Conservation (phyloP, 2,113 vertebrate species). For the Sciurus niger region DNA sequence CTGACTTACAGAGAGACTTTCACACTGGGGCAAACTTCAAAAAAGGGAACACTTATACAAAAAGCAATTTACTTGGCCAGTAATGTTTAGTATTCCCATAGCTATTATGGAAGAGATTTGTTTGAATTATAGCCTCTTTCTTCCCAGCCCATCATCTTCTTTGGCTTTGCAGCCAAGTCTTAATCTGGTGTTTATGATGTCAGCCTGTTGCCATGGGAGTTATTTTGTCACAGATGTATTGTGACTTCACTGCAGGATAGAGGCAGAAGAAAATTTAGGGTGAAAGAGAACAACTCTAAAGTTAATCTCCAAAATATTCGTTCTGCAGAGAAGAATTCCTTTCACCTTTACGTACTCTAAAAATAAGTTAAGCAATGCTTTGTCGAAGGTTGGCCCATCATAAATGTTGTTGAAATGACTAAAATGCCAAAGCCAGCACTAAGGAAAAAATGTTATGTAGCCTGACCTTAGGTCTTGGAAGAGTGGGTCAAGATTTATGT, state of each 20-base stretch:
- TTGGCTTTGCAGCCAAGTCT: slow-evolving; percentile 84
- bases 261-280: slow-evolving; percentile 74
- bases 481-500: slow-evolving; percentile 55
- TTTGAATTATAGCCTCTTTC: slow-evolving; percentile 85
- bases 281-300: slow-evolving; percentile 64
- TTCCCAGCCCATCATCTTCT: slow-evolving; percentile 83
- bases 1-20: slow-evolving; percentile 87
- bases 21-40: slow-evolving; percentile 86
- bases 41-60: slow-evolving; percentile 80
- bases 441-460: background rate
- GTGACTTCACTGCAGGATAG: slow-evolving; percentile 84
- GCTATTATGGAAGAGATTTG: slow-evolving; percentile 84
- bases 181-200: slow-evolving; percentile 86
- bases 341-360: slow-evolving; percentile 62
- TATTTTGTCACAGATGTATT: slow-evolving; percentile 83
- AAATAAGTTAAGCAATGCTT: slow-evolving; percentile 58
- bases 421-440: slow-evolving; percentile 32
- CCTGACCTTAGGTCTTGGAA: slow-evolving; percentile 48
- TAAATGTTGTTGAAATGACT: slow-evolving; percentile 55
- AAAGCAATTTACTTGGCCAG: slow-evolving; percentile 85
- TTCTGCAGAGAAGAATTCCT: slow-evolving; percentile 36
- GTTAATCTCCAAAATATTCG: slow-evolving; percentile 53
- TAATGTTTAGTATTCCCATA: slow-evolving; percentile 84
- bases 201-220: slow-evolving; percentile 87
- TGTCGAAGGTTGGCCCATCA: background rate